Evolutionary conservation across 2,888 invertebrate genomes (phyloP).

Genomic region (Asteroscopus sphinx): DNA sequence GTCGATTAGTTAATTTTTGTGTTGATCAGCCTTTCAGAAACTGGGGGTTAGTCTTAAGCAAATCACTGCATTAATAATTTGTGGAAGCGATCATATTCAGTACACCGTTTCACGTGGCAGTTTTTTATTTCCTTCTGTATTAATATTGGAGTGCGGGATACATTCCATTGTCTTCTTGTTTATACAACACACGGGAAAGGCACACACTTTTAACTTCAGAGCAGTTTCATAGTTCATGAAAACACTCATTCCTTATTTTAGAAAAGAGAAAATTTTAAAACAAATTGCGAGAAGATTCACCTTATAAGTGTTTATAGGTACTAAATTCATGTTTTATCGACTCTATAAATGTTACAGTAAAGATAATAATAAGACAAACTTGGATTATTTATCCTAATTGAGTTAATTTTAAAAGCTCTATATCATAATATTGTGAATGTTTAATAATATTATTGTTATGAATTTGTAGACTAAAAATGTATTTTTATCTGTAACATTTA

Average conservation of each 20-base stretch:
- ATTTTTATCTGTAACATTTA: constrained; percentile 55
- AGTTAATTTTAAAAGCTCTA: constrained; percentile 31
- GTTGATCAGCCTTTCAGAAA: too few species aligned
- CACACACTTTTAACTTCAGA: constrained; percentile 57
- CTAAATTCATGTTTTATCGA: constrained; percentile 44
- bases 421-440: constrained; percentile 19
- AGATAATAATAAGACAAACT: constrained; percentile 29
- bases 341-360: constrained; percentile 57
- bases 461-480: constrained; percentile 12
- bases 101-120: constrained; percentile 15
- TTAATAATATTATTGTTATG: constrained; percentile 14
- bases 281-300: constrained; percentile 47
- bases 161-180: constrained; percentile 51
- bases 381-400: constrained; percentile 32
- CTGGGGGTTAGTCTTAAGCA: constrained; percentile 27
- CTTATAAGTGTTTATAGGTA: constrained; percentile 42
- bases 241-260: constrained; percentile 45
- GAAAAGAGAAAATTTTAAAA: constrained; percentile 37
- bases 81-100: constrained; percentile 21
- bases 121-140: constrained; percentile 30
- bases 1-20: too few species aligned
- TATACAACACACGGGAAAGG: constrained; percentile 54
- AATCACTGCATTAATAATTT: constrained; percentile 31
- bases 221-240: constrained; percentile 52
- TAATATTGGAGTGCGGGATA: constrained; percentile 46